phyloP scores from a whole-genome alignment of 2,113 vertebrate genomes.

The Proterorhinus semilunaris region DNA sequence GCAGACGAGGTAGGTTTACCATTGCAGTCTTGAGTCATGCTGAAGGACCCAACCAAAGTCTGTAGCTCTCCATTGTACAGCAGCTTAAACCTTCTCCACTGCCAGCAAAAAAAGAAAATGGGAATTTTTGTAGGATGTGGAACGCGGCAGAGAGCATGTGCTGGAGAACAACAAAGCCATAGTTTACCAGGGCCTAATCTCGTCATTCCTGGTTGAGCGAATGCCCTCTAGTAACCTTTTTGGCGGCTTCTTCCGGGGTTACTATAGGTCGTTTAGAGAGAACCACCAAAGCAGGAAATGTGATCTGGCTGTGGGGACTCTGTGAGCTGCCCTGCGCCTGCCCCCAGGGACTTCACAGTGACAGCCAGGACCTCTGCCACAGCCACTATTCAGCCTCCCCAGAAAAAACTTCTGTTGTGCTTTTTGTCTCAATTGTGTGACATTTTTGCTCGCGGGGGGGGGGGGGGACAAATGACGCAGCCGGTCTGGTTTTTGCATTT shows the following conservation, averaged over 20 bases:
- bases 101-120: neutral
- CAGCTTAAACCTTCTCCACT: neutral
- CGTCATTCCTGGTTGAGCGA: slow-evolving; percentile 18
- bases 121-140: slow-evolving; percentile 6
- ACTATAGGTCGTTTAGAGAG: slow-evolving; percentile 82
- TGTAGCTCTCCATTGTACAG: neutral
- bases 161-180: neutral
- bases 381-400: slow-evolving; percentile 45
- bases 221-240: slow-evolving; percentile 88
- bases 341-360: slow-evolving; percentile 44
- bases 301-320: slow-evolving; percentile 55
- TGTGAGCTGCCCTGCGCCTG: slow-evolving; percentile 28
- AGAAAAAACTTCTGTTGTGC: slow-evolving; percentile 50
- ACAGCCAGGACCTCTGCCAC: slow-evolving; percentile 45
- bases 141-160: neutral
- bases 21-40: neutral
- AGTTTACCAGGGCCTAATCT: slow-evolving; percentile 15
- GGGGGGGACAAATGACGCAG: slow-evolving; percentile 34
- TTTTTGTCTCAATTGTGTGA: slow-evolving; percentile 45
- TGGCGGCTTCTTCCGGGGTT: slow-evolving; percentile 71
- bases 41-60: neutral
- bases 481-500: slow-evolving; percentile 30
- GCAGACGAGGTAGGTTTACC: slow-evolving; percentile 87
- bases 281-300: slow-evolving; percentile 74
- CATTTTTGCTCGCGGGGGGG: slow-evolving; percentile 30